Evolutionary conservation across 2,797 vertebrate genomes (phyloP).

Genomic region (Manis pentadactyla): DNA sequence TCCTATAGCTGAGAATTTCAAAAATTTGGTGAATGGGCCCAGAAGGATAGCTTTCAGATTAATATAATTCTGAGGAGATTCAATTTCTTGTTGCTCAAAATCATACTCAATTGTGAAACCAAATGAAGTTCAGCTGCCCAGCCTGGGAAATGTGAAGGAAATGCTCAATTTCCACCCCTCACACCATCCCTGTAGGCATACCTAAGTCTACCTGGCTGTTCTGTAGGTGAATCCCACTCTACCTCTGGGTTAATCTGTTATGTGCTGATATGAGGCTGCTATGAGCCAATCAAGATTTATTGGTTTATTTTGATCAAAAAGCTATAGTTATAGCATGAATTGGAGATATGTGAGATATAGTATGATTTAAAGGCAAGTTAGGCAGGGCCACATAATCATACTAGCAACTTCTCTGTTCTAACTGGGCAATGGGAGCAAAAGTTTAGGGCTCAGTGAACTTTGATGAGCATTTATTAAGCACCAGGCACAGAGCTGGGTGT

Average conservation of each 20-base stretch:
- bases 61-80: conserved; percentile 34
- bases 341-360: background rate
- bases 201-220: background rate
- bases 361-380: background rate
- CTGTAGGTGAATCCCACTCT: background rate
- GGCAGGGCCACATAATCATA: background rate
- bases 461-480: background rate
- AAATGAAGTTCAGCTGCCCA: background rate
- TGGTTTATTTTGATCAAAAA: conserved; percentile 30
- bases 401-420: background rate
- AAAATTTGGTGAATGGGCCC: background rate
- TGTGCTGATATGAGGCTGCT: background rate
- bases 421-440: background rate
- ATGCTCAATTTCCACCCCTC: background rate
- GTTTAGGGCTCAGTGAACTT: background rate
- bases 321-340: background rate
- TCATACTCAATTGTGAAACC: background rate
- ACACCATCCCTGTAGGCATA: background rate
- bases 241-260: background rate
- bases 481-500: background rate
- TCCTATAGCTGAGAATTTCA: background rate
- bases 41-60: background rate
- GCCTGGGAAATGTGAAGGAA: background rate
- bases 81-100: conserved; percentile 9
- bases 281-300: background rate